phyloP scores from a whole-genome alignment of 2,797 vertebrate species.

The Meda fulgida region DNA sequence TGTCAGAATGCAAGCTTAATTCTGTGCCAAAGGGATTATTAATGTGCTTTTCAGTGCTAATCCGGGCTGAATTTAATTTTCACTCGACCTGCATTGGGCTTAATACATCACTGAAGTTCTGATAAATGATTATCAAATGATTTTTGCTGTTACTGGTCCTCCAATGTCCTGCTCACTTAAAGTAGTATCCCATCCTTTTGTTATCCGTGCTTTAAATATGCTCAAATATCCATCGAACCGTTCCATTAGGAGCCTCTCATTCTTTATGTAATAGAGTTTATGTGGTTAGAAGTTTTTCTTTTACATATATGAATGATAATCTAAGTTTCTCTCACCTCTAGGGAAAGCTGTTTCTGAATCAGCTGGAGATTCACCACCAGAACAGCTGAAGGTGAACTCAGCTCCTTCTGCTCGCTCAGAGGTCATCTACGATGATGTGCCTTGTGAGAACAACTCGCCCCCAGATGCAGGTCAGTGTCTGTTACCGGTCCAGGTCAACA shows the following conservation, averaged over 20 bases:
- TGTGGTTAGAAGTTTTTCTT: neutral
- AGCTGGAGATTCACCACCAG: slow-evolving; percentile 44
- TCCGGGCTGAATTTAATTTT: slow-evolving; percentile 12
- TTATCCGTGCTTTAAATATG: neutral
- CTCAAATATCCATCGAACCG: neutral
- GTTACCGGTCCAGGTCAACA: neutral
- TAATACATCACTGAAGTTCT: slow-evolving; percentile 12
- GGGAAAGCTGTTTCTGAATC: slow-evolving; percentile 65
- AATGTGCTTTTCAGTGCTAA: slow-evolving; percentile 5
- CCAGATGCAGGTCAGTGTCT: slow-evolving; percentile 73
- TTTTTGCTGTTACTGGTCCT: no score
- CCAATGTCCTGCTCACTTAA: neutral
- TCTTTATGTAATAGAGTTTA: neutral
- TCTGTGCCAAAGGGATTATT: slow-evolving; percentile 22
- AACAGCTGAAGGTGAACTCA: slow-evolving; percentile 26
- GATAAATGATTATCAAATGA: no score
- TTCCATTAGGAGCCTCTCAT: neutral
- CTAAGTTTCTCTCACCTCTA: slow-evolving; percentile 53
- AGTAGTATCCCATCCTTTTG: neutral
- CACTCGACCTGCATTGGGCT: neutral
- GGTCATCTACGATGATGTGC: slow-evolving; percentile 88
- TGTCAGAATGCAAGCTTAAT: slow-evolving; percentile 9
- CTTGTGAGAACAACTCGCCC: slow-evolving; percentile 73
- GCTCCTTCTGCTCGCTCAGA: slow-evolving; percentile 63
- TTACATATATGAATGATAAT: neutral